Evolutionary conservation across 2,888 invertebrate genomes (phyloP).

Genomic region (Chymomyza caudatula): DNA sequence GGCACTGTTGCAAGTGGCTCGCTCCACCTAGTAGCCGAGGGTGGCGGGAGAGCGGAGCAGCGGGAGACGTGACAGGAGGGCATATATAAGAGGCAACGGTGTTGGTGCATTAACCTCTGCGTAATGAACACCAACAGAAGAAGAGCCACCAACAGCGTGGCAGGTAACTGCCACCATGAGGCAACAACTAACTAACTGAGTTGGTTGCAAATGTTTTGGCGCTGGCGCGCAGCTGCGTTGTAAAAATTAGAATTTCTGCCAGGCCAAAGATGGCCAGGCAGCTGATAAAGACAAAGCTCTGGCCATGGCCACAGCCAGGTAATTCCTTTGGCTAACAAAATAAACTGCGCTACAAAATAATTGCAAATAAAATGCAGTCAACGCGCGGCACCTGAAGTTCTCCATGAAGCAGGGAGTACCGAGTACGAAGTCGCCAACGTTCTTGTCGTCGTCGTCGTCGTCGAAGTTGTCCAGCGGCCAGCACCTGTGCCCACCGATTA

Average conservation of each 20-base stretch:
- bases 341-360: constrained; percentile 73
- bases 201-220: constrained; percentile 11
- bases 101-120: constrained; percentile 68
- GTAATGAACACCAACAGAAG: constrained; percentile 71
- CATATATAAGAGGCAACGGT: neutral
- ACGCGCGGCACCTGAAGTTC: constrained; percentile 30
- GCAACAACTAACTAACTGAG: constrained; percentile 13
- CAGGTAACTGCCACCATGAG: constrained; percentile 55
- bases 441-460: constrained; percentile 9
- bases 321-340: constrained; percentile 59
- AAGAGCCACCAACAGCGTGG: constrained; percentile 59
- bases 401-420: too few relatives aligned
- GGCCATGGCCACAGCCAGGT: constrained; percentile 40
- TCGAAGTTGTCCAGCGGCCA: constrained; percentile 32
- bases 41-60: too few relatives aligned
- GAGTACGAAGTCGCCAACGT: neutral
- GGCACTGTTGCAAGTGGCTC: constrained; percentile 21
- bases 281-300: constrained; percentile 43
- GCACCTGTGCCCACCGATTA: constrained; percentile 72
- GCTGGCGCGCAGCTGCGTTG: constrained; percentile 69
- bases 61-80: neutral
- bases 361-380: constrained; percentile 72
- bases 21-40: too few relatives aligned
- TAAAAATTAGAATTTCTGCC: constrained; percentile 64
- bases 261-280: constrained; percentile 53